Evolutionary conservation across 2,888 invertebrate genomes (phyloP).

Genomic region (Lingula anatina): DNA sequence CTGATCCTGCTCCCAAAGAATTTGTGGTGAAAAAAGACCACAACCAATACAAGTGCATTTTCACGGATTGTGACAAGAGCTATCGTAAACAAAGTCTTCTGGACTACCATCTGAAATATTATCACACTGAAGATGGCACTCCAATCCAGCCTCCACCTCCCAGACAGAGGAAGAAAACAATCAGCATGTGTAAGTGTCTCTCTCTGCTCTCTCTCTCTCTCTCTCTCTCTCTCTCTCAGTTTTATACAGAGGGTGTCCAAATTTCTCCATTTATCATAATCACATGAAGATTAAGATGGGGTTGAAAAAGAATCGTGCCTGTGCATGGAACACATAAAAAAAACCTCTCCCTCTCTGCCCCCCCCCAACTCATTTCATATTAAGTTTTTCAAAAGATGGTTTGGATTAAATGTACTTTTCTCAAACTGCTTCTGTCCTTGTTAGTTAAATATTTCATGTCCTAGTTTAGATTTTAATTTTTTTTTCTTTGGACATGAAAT

Average conservation of each 20-base stretch:
- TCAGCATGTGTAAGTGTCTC: conserved; percentile 25
- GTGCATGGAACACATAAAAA: too few relatives aligned
- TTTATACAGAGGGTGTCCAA: neutral
- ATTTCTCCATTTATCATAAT: neutral
- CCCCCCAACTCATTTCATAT: too few relatives aligned
- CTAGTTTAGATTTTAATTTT: too few relatives aligned
- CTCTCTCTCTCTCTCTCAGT: neutral
- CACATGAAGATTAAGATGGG: too few relatives aligned
- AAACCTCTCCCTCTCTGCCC: too few relatives aligned
- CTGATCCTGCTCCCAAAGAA: conserved; percentile 31
- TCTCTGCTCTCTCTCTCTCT: too few relatives aligned
- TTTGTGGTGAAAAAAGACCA: conserved; percentile 50
- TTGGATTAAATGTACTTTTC: too few relatives aligned
- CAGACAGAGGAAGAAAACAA: conserved; percentile 27
- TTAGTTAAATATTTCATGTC: too few relatives aligned
- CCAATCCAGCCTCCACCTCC: conserved; percentile 13
- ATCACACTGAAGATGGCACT: conserved; percentile 59
- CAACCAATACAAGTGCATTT: conserved; percentile 50
- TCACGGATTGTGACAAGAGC: conserved; percentile 72
- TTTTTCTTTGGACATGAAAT: too few relatives aligned
- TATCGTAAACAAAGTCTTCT: conserved; percentile 86
- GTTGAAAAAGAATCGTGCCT: too few relatives aligned
- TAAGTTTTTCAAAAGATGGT: too few relatives aligned
- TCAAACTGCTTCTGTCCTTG: too few relatives aligned
- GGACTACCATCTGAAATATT: conserved; percentile 91